phyloP scores from a whole-genome alignment of 2,888 invertebrate species.

The Dione vanillae region DNA sequence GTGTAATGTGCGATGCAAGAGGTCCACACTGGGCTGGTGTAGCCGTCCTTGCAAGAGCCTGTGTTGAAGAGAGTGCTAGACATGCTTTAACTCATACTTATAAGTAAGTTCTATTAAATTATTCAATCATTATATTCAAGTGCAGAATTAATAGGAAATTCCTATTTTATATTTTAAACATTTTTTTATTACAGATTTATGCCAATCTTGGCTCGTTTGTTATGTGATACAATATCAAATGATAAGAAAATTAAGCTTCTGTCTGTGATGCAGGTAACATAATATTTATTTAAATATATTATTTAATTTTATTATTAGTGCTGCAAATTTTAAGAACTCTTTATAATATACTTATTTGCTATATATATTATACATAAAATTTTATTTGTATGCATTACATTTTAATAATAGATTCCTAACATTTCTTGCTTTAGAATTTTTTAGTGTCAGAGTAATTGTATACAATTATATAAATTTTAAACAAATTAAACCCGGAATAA shows the following conservation, averaged over 20 bases:
- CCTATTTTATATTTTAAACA: neutral
- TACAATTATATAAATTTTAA: too few species aligned
- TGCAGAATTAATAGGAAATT: neutral
- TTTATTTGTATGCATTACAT: too few species aligned
- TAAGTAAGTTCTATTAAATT: constrained; percentile 63
- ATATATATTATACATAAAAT: too few species aligned
- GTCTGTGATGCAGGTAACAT: constrained; percentile 85
- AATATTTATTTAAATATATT: too few species aligned
- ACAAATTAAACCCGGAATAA: too few species aligned
- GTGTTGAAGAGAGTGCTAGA: constrained; percentile 85
- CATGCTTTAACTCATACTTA: constrained; percentile 87
- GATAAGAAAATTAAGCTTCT: constrained; percentile 87
- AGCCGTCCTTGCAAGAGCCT: constrained; percentile 86
- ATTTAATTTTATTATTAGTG: too few species aligned
- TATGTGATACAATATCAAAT: constrained; percentile 84
- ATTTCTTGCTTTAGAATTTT: too few species aligned
- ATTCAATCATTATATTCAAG: too few species aligned
- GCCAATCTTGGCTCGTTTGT: constrained; percentile 85
- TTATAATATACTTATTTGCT: too few species aligned
- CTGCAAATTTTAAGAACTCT: too few species aligned
- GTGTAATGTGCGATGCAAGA: constrained; percentile 85
- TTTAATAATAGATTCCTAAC: too few species aligned
- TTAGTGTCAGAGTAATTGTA: too few species aligned
- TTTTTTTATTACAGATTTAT: constrained; percentile 81
- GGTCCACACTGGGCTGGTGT: constrained; percentile 87